Conservation (phyloP, 2,113 vertebrate species). For the Oreochromis aureus region DNA sequence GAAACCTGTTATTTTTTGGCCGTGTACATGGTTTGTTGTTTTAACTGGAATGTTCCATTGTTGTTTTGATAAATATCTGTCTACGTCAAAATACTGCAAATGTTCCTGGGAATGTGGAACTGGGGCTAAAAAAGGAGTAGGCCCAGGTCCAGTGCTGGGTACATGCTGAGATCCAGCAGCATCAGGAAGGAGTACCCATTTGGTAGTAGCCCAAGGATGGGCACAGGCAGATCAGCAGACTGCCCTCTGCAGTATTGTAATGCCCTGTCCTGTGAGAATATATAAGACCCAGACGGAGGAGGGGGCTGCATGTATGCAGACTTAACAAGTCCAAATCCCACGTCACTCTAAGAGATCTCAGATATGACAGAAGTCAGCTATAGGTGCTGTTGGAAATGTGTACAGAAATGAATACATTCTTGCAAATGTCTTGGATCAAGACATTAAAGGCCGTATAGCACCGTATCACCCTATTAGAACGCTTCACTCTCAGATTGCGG, state of each 20-base stretch:
- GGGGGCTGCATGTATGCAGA: slow-evolving; percentile 84
- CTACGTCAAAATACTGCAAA: slow-evolving; percentile 44
- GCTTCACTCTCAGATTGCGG: not conserved
- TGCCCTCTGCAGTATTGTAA: slow-evolving; percentile 60
- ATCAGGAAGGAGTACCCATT: slow-evolving; percentile 53
- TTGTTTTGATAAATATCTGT: not conserved
- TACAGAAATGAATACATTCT: not conserved
- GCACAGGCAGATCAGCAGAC: not conserved
- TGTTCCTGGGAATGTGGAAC: slow-evolving; percentile 48
- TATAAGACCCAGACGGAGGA: slow-evolving; percentile 75
- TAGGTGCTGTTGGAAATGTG: not conserved
- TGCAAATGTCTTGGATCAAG: not conserved
- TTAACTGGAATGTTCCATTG: not conserved
- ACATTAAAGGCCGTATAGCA: not conserved
- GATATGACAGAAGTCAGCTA: slow-evolving; percentile 35
- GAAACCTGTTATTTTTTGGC: not conserved
- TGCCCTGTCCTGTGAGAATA: slow-evolving; percentile 78
- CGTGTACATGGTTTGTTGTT: not conserved
- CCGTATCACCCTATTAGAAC: not conserved
- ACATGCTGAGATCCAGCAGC: slow-evolving; percentile 13
- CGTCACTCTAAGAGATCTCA: slow-evolving; percentile 27
- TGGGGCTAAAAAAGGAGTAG: not conserved
- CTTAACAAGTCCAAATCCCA: slow-evolving; percentile 21
- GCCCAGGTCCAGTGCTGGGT: slow-evolving; percentile 8
- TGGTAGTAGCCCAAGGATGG: slow-evolving; percentile 72